phyloP scores from a whole-genome alignment of 1,140 invertebrate species.

The Calliphora vicina region DNA sequence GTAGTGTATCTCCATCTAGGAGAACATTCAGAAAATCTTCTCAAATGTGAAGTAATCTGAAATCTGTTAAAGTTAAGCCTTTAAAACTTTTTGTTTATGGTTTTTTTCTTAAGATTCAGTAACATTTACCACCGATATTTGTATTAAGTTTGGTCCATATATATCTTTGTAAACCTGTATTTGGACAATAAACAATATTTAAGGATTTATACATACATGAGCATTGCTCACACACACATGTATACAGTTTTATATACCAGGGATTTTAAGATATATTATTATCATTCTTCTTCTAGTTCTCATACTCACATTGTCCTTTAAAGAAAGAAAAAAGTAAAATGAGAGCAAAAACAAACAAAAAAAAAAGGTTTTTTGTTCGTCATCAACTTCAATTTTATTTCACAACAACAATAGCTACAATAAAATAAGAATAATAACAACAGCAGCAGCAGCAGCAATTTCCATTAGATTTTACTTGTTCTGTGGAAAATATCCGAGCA shows the following conservation, averaged over 20 bases:
- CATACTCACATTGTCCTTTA: not conserved
- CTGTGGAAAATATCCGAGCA: not conserved
- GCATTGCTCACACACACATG: not conserved
- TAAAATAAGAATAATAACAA: not conserved
- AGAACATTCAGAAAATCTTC: too few species aligned
- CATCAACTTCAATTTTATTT: conserved; percentile 10
- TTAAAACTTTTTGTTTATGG: too few species aligned
- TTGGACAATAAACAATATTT: too few species aligned
- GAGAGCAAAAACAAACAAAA: not conserved
- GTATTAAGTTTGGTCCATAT: too few species aligned
- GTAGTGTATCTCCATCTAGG: too few species aligned
- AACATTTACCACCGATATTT: too few species aligned
- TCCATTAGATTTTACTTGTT: conserved; percentile 10
- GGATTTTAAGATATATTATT: not conserved
- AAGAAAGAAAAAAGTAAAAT: not conserved
- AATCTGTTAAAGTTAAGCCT: too few species aligned
- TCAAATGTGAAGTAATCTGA: too few species aligned
- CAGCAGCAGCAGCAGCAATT: not conserved
- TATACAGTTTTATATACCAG: not conserved
- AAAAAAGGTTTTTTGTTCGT: not conserved
- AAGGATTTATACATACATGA: too few species aligned
- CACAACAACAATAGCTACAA: not conserved
- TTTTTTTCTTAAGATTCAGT: too few species aligned
- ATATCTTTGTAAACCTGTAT: too few species aligned
- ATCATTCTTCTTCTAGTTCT: not conserved